Evolutionary conservation across 2,113 vertebrate species (phyloP).

Genomic region (Lipophrys pholis): DNA sequence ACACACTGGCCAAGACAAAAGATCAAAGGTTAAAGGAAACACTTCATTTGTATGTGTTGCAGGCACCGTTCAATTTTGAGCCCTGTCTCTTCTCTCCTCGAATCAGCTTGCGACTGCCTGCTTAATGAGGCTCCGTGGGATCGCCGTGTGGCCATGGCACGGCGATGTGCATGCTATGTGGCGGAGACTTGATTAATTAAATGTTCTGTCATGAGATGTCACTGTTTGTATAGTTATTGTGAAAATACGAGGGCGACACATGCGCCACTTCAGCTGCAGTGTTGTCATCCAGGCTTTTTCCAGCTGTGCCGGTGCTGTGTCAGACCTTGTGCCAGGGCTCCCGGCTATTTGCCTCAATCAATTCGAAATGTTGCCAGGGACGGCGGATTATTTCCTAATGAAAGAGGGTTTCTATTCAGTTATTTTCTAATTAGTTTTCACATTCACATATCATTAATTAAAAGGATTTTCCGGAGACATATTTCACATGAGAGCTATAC

Average conservation of each 20-base stretch:
- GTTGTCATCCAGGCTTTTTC: not conserved
- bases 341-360: conserved; percentile 47
- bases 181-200: conserved; percentile 27
- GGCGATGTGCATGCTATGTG: not conserved
- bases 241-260: conserved; percentile 5
- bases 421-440: conserved; percentile 43
- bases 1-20: not conserved
- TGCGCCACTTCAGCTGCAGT: not conserved
- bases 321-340: conserved; percentile 31
- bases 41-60: conserved; percentile 20
- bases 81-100: conserved; percentile 1
- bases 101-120: conserved; percentile 12
- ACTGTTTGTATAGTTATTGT: conserved; percentile 7
- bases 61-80: conserved; percentile 13
- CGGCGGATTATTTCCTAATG: conserved; percentile 52
- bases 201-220: conserved; percentile 10
- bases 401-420: conserved; percentile 38
- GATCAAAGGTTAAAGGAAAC: not conserved
- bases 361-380: conserved; percentile 39
- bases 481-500: not conserved
- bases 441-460: conserved; percentile 7
- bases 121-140: conserved; percentile 28
- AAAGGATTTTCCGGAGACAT: conserved; percentile 5
- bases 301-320: conserved; percentile 35
- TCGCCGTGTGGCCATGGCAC: conserved; percentile 10